phyloP scores from a whole-genome alignment of 2,888 invertebrate genomes.

The Andrena dorsata region DNA sequence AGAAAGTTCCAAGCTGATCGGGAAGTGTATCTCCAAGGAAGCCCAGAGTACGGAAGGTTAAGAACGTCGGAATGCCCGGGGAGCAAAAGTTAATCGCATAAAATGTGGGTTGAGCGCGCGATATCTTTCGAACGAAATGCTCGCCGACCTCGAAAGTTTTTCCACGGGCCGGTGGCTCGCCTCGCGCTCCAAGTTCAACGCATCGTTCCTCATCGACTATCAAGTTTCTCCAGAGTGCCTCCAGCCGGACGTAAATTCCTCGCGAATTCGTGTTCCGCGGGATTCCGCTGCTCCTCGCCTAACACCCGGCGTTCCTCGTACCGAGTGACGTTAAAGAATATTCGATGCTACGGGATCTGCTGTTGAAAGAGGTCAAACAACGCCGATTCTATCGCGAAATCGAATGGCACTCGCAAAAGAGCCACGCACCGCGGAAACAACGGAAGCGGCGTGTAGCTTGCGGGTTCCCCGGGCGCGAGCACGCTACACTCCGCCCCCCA shows the following conservation, averaged over 20 bases:
- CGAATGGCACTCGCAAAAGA: neutral
- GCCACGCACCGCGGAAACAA: conserved; percentile 1
- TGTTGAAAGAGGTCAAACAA: neutral
- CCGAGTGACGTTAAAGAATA: neutral
- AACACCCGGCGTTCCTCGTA: neutral
- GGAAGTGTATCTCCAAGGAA: neutral
- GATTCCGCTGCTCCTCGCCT: neutral
- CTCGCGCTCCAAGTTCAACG: conserved; percentile 39
- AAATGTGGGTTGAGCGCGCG: conserved; percentile 55
- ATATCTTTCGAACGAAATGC: conserved; percentile 57
- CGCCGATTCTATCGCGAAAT: neutral
- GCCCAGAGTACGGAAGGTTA: neutral
- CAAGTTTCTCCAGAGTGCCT: conserved; percentile 19
- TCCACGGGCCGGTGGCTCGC: conserved; percentile 48
- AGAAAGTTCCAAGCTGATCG: conserved; percentile 11
- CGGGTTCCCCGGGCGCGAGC: conserved; percentile 14
- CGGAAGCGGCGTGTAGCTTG: neutral
- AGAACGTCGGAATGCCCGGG: conserved; percentile 14
- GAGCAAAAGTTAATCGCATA: conserved; percentile 57
- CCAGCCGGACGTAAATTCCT: conserved; percentile 6
- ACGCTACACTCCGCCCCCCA: neutral
- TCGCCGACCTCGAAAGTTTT: conserved; percentile 62
- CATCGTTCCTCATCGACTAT: conserved; percentile 21
- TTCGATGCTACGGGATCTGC: neutral
- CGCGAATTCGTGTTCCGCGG: neutral